Evolutionary conservation across 2,113 vertebrate genomes (phyloP), one percentile per base, ranked within the genome.

Genomic region (Tyrannus savana): DNA sequence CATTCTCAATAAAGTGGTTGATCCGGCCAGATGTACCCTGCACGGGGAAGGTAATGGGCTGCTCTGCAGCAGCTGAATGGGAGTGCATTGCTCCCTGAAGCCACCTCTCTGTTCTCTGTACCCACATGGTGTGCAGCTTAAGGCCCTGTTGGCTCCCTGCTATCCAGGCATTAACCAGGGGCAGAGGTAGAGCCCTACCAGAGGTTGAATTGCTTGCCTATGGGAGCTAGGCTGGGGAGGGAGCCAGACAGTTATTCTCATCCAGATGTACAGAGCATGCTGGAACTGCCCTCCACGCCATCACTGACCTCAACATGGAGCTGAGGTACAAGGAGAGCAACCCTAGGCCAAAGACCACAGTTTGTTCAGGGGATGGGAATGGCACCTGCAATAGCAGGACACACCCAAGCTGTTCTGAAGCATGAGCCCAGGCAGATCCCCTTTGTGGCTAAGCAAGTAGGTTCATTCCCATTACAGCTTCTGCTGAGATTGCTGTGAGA

Each of bases 11-110:
- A 98, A 98, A 96, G 97, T 96, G 3, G 94, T 98, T 53, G 98
- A 99, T 84, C 98, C 98, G 74, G 93, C 96, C 98, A 98, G 98
- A 87, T 99, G 99, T 92, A 96, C 97, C 44, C 96, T 98, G 25
- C 98, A 98, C 7, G 99, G 99, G 28, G 98, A 99, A 99, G 99
- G 99, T 99, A 97, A 98, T 95, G 39, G 31, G 16, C 17, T 83
- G 21, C 58, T 62, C 23, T 90, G 11, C 33, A 13, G 4, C 19
- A 67, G 71, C 44, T 25, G 12, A 39, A 62, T 56, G 93, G 79
- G 23, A 46, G 30, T 1, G 2, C 3, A 2, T 17, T 1, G 2
- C 39, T 63, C 27, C 60, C 60, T 68, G 52, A 47, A 89, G 52
- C 63, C 56, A 46, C 12, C 4, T 60, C 22, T 77, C 37, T 1